Conservation (phyloP, 23 tunicate genomes). For the Halocynthia aurantium region DNA sequence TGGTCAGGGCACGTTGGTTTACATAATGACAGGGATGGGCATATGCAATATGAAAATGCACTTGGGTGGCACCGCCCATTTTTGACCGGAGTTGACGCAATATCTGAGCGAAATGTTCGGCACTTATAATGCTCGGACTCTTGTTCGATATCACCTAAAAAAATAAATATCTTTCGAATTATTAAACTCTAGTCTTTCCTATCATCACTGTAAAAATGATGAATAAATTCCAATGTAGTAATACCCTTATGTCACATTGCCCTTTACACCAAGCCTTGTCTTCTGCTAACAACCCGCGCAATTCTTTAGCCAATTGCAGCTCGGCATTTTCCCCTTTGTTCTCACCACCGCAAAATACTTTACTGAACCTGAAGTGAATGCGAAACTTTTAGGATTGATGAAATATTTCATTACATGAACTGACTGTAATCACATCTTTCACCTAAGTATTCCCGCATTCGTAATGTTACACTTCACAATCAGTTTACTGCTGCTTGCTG, state of each 20-base stretch:
- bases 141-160: conserved; percentile 42
- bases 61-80: conserved; percentile 9
- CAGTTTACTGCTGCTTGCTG: conserved; percentile 21
- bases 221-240: not conserved
- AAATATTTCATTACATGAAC: not conserved
- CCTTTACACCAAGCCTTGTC: conserved; percentile 27
- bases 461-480: conserved; percentile 38
- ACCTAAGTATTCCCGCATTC: conserved; percentile 34
- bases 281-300: conserved; percentile 22
- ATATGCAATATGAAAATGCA: conserved; percentile 25
- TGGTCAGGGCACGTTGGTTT: conserved; percentile 47
- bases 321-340: conserved; percentile 78
- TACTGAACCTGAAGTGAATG: conserved; percentile 43
- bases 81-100: conserved; percentile 26
- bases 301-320: conserved; percentile 53
- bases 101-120: conserved; percentile 44
- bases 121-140: conserved; percentile 65
- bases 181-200: too few species aligned
- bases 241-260: conserved; percentile 27
- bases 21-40: conserved; percentile 68
- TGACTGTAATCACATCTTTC: not conserved
- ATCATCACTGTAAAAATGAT: not conserved
- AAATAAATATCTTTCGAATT: not conserved
- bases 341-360: conserved; percentile 56
- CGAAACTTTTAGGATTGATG: not conserved